phyloP scores from a whole-genome alignment of 2,797 vertebrate species.

The Megalops cyprinoides region DNA sequence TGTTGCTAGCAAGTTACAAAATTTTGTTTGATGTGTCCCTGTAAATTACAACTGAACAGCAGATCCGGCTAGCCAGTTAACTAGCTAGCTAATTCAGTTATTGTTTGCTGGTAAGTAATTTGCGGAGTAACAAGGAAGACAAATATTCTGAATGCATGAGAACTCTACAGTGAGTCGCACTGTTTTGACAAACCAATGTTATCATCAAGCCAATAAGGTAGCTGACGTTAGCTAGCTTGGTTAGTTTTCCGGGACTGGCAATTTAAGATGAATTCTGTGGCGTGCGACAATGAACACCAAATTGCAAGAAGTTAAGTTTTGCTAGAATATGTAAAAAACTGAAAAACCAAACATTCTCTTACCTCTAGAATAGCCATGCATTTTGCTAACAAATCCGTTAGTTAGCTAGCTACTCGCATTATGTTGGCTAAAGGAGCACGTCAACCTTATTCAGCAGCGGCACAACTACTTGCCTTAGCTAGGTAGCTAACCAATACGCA shows the following conservation, averaged over 20 bases:
- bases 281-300: not conserved
- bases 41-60: not conserved
- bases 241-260: no score
- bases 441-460: no score
- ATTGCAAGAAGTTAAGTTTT: conserved; percentile 20
- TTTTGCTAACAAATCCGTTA: conserved; percentile 53
- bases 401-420: conserved; percentile 54
- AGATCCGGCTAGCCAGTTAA: conserved; percentile 24
- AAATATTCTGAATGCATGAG: not conserved
- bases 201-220: no score
- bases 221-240: no score
- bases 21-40: no score
- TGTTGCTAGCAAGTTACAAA: no score
- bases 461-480: not conserved
- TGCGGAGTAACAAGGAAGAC: not conserved
- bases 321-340: not conserved
- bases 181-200: not conserved
- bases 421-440: not conserved
- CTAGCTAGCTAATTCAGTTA: not conserved
- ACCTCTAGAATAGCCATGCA: conserved; percentile 49
- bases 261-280: not conserved
- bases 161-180: not conserved
- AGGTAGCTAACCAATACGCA: not conserved
- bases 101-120: not conserved
- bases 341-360: not conserved